These are phyloP conservation scores for Chionomys nivalis DNA, from an alignment of 2,113 vertebrate genomes.

Conservation along the genomic window DNA sequence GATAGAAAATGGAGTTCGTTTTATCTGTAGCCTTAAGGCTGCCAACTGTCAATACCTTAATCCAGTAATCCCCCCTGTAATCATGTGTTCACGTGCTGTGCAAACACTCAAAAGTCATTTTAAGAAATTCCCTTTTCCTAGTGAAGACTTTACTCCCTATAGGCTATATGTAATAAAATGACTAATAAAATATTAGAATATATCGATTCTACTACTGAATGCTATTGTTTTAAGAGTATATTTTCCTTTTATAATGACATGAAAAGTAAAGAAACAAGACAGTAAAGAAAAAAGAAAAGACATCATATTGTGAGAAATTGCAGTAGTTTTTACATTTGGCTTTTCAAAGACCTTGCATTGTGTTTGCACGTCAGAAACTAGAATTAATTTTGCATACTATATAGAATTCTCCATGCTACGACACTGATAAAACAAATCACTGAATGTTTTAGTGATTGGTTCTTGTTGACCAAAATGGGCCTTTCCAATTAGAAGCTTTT, in stretches of 20 bases:
- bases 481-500: constrained; percentile 81
- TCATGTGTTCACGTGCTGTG: constrained; percentile 67
- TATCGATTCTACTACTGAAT: constrained; percentile 72
- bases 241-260: constrained; percentile 28
- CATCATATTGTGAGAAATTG: constrained; percentile 70
- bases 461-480: constrained; percentile 84
- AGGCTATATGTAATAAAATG: constrained; percentile 68
- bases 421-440: constrained; percentile 86
- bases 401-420: constrained; percentile 79
- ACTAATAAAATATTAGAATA: constrained; percentile 79
- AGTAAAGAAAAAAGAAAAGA: constrained; percentile 78
- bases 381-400: constrained; percentile 78
- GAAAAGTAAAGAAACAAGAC: constrained; percentile 72
- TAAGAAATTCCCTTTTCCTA: constrained; percentile 76
- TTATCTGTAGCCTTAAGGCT: constrained; percentile 60
- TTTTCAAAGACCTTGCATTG: constrained; percentile 80
- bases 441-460: constrained; percentile 84
- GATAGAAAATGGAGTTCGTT: constrained; percentile 70
- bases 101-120: constrained; percentile 79
- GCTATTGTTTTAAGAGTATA: constrained; percentile 62
- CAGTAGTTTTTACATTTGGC: constrained; percentile 78
- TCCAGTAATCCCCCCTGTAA: constrained; percentile 79
- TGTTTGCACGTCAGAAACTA: constrained; percentile 82
- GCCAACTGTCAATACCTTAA: constrained; percentile 75
- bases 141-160: constrained; percentile 7